Evolutionary conservation across 1,140 invertebrate genomes (phyloP), one percentile per base, ranked within the genome.

Genomic region (Calycopis cecrops): DNA sequence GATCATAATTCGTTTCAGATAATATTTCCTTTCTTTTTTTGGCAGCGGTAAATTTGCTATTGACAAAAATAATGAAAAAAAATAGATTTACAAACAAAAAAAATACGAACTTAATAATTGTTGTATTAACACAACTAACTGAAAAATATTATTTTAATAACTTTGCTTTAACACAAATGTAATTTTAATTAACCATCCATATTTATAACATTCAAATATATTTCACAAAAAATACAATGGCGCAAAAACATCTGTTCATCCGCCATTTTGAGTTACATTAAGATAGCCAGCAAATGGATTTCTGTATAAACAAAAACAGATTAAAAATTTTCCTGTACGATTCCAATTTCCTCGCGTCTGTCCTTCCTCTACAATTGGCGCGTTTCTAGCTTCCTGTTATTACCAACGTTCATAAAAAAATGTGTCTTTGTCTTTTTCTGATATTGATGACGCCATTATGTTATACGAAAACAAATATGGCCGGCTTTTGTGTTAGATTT

Each of bases 361-460:
- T 52, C 37, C 51, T 52, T 52, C 51, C 51, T 52, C 37, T 17
- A 52, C 51, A 52, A 52, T 52, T 44, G 38, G 51, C 51, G 48
- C 48, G 48, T 28, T 51, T 10, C 49, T 51, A 52, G 35, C 18
- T 52, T 52, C 38, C 52, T 42, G 52, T 53, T 53, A 53, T 53
- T 53, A 50, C 48, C 14, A 53, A 53, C 52, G 42, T 40, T 35
- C 21, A 34, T 50, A 50, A 16, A 42, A 21, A 50, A 44, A 44
- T 44, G 17, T 44, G 14, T n/a, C 35, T 28, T 28, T 28, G 21
- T 28, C 12, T 44, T 44, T 17, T 44, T 44, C 17, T 9, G 9
- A 44, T 44, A 44, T 16, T 16, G 17, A 18, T 44, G 40, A 16
- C 40, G 40, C 40, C 40, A 44, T 28, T 28, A 28, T 28, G 21